These are phyloP conservation scores for Menidia beryllina DNA, from an alignment of 2,113 vertebrate species.

Conservation along the genomic window DNA sequence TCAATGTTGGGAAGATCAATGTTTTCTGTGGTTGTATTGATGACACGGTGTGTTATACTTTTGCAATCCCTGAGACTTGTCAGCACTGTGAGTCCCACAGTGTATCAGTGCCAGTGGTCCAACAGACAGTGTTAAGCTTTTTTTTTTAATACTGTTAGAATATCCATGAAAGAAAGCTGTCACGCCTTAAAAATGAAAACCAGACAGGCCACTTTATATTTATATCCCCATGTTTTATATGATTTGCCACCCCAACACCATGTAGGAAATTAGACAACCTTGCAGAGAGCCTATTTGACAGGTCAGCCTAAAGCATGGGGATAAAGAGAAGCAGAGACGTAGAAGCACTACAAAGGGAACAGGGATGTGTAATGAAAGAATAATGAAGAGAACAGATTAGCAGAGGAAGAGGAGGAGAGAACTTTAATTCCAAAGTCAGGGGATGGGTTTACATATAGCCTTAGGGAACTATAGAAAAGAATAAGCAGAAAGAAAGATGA, in stretches of 20 bases:
- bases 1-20: neutral
- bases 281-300: conserved; percentile 65
- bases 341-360: conserved; percentile 74
- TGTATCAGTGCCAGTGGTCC: too few relatives aligned
- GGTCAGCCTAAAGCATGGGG: conserved; percentile 63
- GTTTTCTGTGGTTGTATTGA: neutral
- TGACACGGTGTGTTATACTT: neutral
- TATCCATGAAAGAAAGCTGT: conserved; percentile 25
- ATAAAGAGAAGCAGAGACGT: conserved; percentile 66
- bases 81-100: conserved; percentile 20
- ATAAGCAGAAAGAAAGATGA: conserved; percentile 40
- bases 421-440: conserved; percentile 77
- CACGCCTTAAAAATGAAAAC: conserved; percentile 49
- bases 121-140: neutral
- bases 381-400: conserved; percentile 78
- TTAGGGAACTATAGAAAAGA: conserved; percentile 57
- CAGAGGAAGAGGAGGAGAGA: conserved; percentile 63
- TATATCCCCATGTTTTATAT: conserved; percentile 45
- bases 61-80: conserved; percentile 5
- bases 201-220: conserved; percentile 50
- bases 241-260: conserved; percentile 38
- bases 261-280: conserved; percentile 68
- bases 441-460: conserved; percentile 66
- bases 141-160: conserved; percentile 12
- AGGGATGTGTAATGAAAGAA: conserved; percentile 75